Percentiles rank a stretch among this genome's conserved stretches.
phyloP scores from a whole-genome alignment of 1,140 invertebrate genomes.

The Hylaeus volcanicus region DNA sequence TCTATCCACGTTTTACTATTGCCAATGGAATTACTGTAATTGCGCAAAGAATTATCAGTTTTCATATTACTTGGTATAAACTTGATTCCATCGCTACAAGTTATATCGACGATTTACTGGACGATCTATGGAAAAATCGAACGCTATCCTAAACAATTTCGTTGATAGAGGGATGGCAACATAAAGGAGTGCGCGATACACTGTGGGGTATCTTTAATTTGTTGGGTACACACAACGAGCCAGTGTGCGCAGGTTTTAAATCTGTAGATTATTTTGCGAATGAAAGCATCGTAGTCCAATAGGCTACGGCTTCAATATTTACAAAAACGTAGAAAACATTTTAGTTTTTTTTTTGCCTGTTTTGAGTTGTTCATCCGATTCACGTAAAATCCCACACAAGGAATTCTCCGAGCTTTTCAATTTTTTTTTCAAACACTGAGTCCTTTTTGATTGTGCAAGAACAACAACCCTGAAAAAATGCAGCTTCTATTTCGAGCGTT shows the following conservation, averaged over 20 bases:
- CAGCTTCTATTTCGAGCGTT: not conserved
- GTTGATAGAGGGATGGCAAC: constrained; percentile 13
- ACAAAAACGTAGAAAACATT: constrained; percentile 17
- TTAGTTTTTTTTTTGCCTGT: not conserved
- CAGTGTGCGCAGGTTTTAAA: constrained; percentile 38
- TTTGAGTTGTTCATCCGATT: not conserved
- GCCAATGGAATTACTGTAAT: too few species aligned
- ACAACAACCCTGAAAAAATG: not conserved
- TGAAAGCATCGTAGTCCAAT: constrained; percentile 31
- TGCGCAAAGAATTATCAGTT: not conserved
- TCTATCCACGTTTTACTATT: too few species aligned
- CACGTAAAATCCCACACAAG: not conserved
- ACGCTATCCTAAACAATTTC: not conserved
- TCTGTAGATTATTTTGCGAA: constrained; percentile 35
- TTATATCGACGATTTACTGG: constrained; percentile 3
- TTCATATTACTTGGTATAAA: not conserved
- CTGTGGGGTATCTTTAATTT: constrained; percentile 56
- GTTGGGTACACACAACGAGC: constrained; percentile 19
- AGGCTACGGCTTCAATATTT: constrained; percentile 43
- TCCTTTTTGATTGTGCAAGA: not conserved
- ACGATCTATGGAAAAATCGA: not conserved
- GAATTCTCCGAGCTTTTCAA: not conserved
- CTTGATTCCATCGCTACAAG: constrained; percentile 1
- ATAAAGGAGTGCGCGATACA: constrained; percentile 16
- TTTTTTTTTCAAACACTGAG: not conserved